Evolutionary conservation across 92 coral and sea anemone genomes (phyloP).

Genomic region (Palythoa grandis): DNA sequence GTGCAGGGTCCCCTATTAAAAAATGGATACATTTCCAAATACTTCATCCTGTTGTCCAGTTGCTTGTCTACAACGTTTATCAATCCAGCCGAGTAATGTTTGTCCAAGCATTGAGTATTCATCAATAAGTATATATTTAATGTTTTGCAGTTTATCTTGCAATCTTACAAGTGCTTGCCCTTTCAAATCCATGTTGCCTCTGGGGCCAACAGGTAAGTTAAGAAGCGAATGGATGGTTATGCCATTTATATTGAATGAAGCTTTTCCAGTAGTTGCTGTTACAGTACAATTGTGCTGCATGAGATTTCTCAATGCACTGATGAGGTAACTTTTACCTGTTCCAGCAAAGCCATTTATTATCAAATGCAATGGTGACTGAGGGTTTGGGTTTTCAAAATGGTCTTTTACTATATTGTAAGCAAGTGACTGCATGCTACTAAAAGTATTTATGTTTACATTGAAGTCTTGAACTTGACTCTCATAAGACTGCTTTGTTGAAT

Average conservation of each 20-base stretch:
- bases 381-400: slow-evolving; percentile 39
- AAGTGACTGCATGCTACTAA: slow-evolving; percentile 63
- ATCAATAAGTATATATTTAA: slow-evolving; percentile 47
- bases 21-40: slow-evolving; percentile 50
- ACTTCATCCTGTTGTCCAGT: slow-evolving; percentile 51
- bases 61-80: slow-evolving; percentile 56
- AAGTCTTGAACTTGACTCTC: slow-evolving; percentile 19
- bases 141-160: slow-evolving; percentile 48
- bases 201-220: slow-evolving; percentile 58
- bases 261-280: slow-evolving; percentile 67
- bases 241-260: slow-evolving; percentile 62
- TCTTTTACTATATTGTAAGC: slow-evolving; percentile 60
- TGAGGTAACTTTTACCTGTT: slow-evolving; percentile 39
- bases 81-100: slow-evolving; percentile 45
- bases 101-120: slow-evolving; percentile 64
- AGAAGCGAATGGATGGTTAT: slow-evolving; percentile 57
- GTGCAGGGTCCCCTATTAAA: slow-evolving; percentile 61
- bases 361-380: slow-evolving; percentile 53
- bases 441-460: slow-evolving; percentile 44
- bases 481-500: slow-evolving; percentile 34
- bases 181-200: slow-evolving; percentile 44
- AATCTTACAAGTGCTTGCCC: slow-evolving; percentile 51
- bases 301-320: slow-evolving; percentile 48
- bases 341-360: slow-evolving; percentile 63
- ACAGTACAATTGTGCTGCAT: slow-evolving; percentile 58